Conservation (phyloP, 1,140 invertebrate genomes). For the Leptopilina boulardi region DNA sequence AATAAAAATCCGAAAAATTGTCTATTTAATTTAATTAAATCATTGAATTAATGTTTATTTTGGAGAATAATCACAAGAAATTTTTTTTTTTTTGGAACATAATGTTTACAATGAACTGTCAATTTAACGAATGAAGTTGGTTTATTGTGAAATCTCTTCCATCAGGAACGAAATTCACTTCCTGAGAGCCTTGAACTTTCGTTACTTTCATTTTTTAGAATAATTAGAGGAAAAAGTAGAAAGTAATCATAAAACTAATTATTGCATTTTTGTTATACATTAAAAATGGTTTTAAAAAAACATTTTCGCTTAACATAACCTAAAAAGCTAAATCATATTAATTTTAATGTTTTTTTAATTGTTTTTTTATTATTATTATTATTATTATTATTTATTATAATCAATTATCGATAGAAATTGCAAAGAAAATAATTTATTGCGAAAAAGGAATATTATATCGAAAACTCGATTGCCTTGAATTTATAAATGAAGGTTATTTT, state of each 20-base stretch:
- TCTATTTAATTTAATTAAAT: neutral
- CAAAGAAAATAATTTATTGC: neutral
- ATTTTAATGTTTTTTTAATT: too few relatives aligned
- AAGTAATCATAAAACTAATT: neutral
- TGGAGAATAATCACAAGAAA: too few relatives aligned
- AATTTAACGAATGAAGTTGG: neutral
- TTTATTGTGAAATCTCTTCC: neutral
- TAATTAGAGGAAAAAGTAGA: neutral
- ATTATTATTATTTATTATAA: too few relatives aligned
- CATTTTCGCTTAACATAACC: too few relatives aligned
- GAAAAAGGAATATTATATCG: neutral
- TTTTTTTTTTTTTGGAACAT: neutral
- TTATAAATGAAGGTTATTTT: neutral
- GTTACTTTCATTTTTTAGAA: neutral
- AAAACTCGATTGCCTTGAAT: neutral
- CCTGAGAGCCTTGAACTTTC: neutral
- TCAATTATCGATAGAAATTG: neutral
- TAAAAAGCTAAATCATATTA: too few relatives aligned
- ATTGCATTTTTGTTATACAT: too few relatives aligned
- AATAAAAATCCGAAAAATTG: neutral
- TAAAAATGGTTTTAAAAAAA: too few relatives aligned
- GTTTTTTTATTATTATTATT: too few relatives aligned
- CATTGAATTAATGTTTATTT: neutral
- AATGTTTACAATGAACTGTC: constrained; percentile 1
- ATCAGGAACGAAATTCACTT: neutral